phyloP scores from a whole-genome alignment of 1,140 invertebrate species.

The Drosophila ercepeae region DNA sequence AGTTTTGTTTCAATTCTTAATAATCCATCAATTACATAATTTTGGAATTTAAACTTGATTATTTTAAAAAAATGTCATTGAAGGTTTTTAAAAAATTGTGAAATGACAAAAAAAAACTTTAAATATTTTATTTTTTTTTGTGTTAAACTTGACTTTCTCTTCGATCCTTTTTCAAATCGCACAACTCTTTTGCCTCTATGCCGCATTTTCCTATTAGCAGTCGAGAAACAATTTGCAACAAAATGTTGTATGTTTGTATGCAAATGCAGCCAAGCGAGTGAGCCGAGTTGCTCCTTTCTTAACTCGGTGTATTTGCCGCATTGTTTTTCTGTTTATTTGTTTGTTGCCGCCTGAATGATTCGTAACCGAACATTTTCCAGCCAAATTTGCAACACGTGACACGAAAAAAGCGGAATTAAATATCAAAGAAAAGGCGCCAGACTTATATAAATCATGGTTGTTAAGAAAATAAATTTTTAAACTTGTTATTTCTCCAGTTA shows the following conservation, averaged over 20 bases:
- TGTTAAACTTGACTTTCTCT: too few species aligned
- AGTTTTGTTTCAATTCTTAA: too few species aligned
- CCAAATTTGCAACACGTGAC: slow-evolving; percentile 73
- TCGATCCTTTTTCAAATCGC: neutral
- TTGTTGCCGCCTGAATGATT: slow-evolving; percentile 71
- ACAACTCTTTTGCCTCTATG: slow-evolving; percentile 41
- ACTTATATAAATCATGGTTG: too few species aligned
- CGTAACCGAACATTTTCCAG: slow-evolving; percentile 5
- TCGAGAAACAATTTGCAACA: slow-evolving; percentile 74
- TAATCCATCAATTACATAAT: too few species aligned
- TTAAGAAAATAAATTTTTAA: too few species aligned
- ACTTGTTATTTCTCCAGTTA: neutral
- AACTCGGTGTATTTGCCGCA: slow-evolving; percentile 50
- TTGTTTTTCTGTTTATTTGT: slow-evolving; percentile 74
- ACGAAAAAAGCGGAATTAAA: slow-evolving; percentile 10
- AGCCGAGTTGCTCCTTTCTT: slow-evolving; percentile 16
- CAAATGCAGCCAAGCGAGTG: slow-evolving; percentile 73
- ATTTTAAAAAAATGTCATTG: too few species aligned
- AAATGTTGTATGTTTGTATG: slow-evolving; percentile 46
- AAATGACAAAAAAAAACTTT: too few species aligned
- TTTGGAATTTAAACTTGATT: too few species aligned
- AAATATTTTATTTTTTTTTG: neutral
- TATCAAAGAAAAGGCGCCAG: slow-evolving; percentile 14
- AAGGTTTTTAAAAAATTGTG: too few species aligned
- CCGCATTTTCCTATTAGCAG: slow-evolving; percentile 78